Percentiles rank a stretch among this genome's conserved stretches.
phyloP scores from a whole-genome alignment of 2,113 vertebrate species.

The Onychorhynchus coronatus region DNA sequence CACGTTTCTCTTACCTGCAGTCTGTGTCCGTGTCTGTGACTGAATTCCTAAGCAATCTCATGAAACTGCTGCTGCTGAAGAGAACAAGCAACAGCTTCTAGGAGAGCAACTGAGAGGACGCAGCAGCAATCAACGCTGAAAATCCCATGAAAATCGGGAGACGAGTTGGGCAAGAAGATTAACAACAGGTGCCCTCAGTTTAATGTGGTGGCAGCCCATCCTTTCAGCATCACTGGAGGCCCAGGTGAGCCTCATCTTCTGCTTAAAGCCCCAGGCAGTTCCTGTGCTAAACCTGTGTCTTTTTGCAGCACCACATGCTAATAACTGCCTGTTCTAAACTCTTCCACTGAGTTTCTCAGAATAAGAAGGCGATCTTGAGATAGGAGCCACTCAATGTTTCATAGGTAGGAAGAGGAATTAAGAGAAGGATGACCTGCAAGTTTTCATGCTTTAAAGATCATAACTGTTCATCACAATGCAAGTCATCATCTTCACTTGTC shows the following conservation, averaged over 20 bases:
- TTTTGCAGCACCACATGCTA: background rate
- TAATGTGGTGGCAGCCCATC: background rate
- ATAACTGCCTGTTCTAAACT: background rate
- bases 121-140: background rate
- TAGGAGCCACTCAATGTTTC: background rate
- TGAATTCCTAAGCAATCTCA: background rate
- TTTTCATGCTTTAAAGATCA: background rate
- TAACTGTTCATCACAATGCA: background rate
- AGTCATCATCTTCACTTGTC: background rate
- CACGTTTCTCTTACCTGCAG: background rate
- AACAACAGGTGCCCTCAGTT: background rate
- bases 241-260: background rate
- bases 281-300: background rate
- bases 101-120: accelerated
- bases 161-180: background rate
- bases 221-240: background rate
- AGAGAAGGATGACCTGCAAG: background rate
- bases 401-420: background rate
- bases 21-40: background rate
- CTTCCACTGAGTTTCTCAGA: background rate
- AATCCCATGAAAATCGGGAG: background rate
- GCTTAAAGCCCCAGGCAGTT: background rate
- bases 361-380: background rate
- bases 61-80: background rate
- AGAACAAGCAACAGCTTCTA: background rate